Conservation (phyloP, 2,113 vertebrate genomes). For the Choloepus hoffmanni region DNA sequence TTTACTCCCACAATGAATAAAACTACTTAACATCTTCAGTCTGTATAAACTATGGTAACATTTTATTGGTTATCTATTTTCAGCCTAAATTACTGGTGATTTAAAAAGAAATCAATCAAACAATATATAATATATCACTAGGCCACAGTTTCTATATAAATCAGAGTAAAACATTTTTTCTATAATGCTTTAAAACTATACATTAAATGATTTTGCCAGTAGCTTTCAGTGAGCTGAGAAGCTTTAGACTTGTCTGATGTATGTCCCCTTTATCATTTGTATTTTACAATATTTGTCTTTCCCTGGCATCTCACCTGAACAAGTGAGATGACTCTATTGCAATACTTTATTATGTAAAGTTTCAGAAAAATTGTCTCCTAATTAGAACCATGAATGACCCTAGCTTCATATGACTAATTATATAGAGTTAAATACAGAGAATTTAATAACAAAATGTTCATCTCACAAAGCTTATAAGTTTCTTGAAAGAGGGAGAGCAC, state of each 20-base stretch:
- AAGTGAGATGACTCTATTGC: slow-evolving; percentile 5
- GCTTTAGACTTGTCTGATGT: slow-evolving; percentile 73
- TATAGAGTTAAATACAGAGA: slow-evolving; percentile 33
- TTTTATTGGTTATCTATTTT: slow-evolving; percentile 79
- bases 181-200: slow-evolving; percentile 80
- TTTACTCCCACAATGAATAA: slow-evolving; percentile 87
- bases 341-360: slow-evolving; percentile 20
- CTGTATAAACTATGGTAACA: slow-evolving; percentile 85
- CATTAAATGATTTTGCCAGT: slow-evolving; percentile 80
- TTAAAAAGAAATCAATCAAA: slow-evolving; percentile 87
- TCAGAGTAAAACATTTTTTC: slow-evolving; percentile 70
- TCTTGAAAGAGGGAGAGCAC: not conserved
- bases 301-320: slow-evolving; percentile 64
- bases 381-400: slow-evolving; percentile 24
- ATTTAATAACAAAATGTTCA: slow-evolving; percentile 67
- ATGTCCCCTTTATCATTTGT: slow-evolving; percentile 69
- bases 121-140: slow-evolving; percentile 79
- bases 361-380: not conserved
- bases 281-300: slow-evolving; percentile 73
- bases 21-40: slow-evolving; percentile 82
- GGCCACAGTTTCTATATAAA: slow-evolving; percentile 74
- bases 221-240: slow-evolving; percentile 79
- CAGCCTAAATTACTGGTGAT: slow-evolving; percentile 80
- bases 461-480: slow-evolving; percentile 1
- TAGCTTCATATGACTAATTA: not conserved